phyloP scores from a whole-genome alignment of 2,797 vertebrate genomes.

The Otolemur crassicaudatus region DNA sequence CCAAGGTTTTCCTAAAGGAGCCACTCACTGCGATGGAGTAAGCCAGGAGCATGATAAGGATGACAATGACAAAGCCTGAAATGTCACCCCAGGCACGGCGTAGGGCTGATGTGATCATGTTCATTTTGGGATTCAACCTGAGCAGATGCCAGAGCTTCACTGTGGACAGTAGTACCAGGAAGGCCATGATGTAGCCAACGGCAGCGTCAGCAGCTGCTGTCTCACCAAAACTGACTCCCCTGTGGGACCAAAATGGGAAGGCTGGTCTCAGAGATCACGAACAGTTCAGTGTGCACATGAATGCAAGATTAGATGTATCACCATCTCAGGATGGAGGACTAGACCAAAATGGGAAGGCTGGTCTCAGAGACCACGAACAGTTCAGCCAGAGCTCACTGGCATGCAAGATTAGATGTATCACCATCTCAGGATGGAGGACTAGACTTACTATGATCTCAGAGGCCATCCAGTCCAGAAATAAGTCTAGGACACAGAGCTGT shows the following conservation, averaged over 20 bases:
- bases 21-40: constrained; percentile 94
- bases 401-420: not conserved
- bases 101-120: constrained; percentile 96
- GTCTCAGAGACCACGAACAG: not conserved
- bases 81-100: constrained; percentile 96
- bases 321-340: not conserved
- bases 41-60: constrained; percentile 95
- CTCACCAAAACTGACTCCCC: constrained; percentile 94
- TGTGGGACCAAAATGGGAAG: constrained; percentile 74
- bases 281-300: not conserved
- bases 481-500: not conserved
- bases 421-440: not conserved
- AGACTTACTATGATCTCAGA: not conserved
- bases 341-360: not conserved
- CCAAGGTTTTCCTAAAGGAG: not conserved
- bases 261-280: not conserved
- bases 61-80: constrained; percentile 94
- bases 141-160: constrained; percentile 97
- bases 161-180: constrained; percentile 95
- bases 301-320: not conserved
- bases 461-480: not conserved
- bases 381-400: not conserved
- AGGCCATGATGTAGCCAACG: constrained; percentile 96
- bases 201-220: constrained; percentile 93
- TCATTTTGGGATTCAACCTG: constrained; percentile 96